Base-by-base conservation (phyloP, 2,888 invertebrate genomes). In the Theretra japonica region DNA sequence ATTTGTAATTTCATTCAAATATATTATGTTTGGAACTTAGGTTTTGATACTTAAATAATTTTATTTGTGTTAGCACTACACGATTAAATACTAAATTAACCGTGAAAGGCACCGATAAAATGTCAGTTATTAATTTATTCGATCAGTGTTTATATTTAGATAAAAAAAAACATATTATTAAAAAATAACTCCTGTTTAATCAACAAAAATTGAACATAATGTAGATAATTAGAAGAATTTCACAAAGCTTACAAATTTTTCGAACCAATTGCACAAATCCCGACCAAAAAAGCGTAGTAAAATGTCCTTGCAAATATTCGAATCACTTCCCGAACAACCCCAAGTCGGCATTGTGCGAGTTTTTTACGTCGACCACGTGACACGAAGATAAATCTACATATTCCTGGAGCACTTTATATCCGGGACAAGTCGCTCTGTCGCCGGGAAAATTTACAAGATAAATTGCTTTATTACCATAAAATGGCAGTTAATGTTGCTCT, bases 381-480 rank as follows among this genome's bases (percentile, higher is more conserved):
- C 62, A 68, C 69, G 69, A 84, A 86, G 83, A 90, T 89, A 88
- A 88, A 88, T 89, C 83, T 85, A 77, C 75, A 81, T 82, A 74
- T 80, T 77, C 80, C 82, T 84, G 79, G 85, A 90, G 90, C 87
- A 90, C 83, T 85, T 85, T 88, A 85, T 84, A 89, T 94, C 94
- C 94, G 88, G 91, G 80, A 94, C 94, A 94, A 94, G 93, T 88
- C 86, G 90, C 87, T 94, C 93, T 94, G 94, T 94, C 93, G 92
- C 88, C 80, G 85, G 82, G 83, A 85, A 90, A 89, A 90, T 88
- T 90, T 91, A 89, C 86, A 86, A 84, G 85, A 85, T 83, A 87
- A 89, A 90, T 89, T 86, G 84, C 80, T 77, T 72, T 74, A 94
- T 94, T 94, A 89, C 85, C 94, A 94, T 94, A 94, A 93, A 93